Percentiles rank a stretch among this genome's conserved stretches.
phyloP scores from a whole-genome alignment of 2,797 vertebrate genomes.

The Prionace glauca region DNA sequence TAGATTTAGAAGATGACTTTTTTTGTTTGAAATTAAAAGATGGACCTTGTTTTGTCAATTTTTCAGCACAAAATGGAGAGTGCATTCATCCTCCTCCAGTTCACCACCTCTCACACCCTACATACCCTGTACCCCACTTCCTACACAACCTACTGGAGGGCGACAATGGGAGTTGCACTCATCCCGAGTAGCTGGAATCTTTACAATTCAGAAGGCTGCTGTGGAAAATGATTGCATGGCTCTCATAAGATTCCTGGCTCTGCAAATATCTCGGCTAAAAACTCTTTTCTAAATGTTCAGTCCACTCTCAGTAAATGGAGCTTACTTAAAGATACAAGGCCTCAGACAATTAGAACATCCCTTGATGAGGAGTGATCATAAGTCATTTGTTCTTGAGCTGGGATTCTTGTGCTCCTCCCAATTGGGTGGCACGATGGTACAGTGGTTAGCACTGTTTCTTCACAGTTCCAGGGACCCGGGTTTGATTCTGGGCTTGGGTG shows the following conservation, averaged over 20 bases:
- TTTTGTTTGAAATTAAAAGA: not conserved
- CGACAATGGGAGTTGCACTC: not conserved
- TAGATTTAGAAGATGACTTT: not conserved
- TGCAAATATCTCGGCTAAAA: too few species aligned
- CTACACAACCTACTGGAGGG: not conserved
- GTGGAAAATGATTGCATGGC: not conserved
- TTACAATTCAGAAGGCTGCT: not conserved
- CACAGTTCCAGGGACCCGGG: too few species aligned
- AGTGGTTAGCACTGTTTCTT: too few species aligned
- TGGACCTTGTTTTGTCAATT: not conserved
- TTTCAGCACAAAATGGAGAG: not conserved
- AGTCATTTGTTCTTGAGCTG: not conserved
- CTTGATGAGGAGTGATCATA: not conserved
- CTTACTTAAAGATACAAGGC: not conserved
- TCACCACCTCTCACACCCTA: not conserved
- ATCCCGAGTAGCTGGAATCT: not conserved
- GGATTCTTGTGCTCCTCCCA: not conserved
- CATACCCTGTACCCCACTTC: not conserved
- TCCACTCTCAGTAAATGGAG: not conserved
- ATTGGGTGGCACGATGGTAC: too few species aligned
- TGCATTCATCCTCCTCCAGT: not conserved
- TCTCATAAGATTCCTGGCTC: not conserved
- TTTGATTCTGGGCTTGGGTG: too few species aligned
- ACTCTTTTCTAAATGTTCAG: not conserved
- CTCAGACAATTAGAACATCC: not conserved